Base-by-base conservation (phyloP, 2,888 invertebrate species). In the Halocaridina rubra region DNA sequence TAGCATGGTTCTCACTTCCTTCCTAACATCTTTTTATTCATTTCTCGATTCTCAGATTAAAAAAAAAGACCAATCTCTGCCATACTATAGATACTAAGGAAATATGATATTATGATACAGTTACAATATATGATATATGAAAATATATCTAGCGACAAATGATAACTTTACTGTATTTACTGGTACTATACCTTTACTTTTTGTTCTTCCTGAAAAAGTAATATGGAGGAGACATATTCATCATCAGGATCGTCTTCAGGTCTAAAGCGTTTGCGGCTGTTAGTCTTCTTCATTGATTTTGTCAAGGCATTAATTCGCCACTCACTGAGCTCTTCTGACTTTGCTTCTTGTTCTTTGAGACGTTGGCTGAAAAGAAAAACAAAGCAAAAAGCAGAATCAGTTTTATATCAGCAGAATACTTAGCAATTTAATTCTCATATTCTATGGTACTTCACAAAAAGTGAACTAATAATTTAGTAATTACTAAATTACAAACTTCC, bases 131-230 rank as follows among this genome's bases (percentile, higher is more conserved):
- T n/a, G n/a, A n/a, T n/a, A n/a, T n/a, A n/a, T n/a, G n/a, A n/a
- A n/a, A n/a, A n/a, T n/a, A n/a, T n/a, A n/a, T n/a, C n/a, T n/a
- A n/a, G n/a, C n/a, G n/a, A n/a, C n/a, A n/a, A n/a, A n/a, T n/a
- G n/a, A n/a, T n/a, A n/a, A n/a, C n/a, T n/a, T n/a, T n/a, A n/a
- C n/a, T n/a, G n/a, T n/a, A n/a, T n/a, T n/a, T n/a, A n/a, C n/a
- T n/a, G n/a, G n/a, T n/a, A n/a, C n/a, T n/a, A 72, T 16, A 85
- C 87, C 81, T 81, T 61, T 13, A 85, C 85, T 33, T 81, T 84
- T 5, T 39, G 33, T 16, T 79, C 64, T 30, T 81, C 79, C 33
- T 59, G 74, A 29, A 80, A 79, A 13, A 78, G 71, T 10, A 59
- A 16, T 3, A 87, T 57, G 16, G 87, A 87, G 29, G 81, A 64